Evolutionary conservation across 1,140 invertebrate genomes (phyloP).

Genomic region (Drosophila bipectinata): DNA sequence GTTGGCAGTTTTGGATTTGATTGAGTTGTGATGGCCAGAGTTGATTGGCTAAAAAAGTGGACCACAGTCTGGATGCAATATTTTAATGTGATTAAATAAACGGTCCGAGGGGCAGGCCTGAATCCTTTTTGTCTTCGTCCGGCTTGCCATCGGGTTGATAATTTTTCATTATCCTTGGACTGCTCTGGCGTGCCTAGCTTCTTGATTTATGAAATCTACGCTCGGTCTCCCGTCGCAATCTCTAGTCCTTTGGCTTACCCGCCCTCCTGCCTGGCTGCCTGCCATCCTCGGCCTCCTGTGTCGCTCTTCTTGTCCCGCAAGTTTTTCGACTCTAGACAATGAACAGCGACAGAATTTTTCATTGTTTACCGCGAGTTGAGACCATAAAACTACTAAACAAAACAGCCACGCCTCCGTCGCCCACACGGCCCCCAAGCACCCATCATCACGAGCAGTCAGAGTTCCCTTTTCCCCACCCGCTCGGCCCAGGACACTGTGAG

Average conservation of each 20-base stretch:
- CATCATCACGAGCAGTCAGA: constrained; percentile 32
- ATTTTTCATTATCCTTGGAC: constrained; percentile 1
- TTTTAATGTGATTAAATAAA: constrained; percentile 17
- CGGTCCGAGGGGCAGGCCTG: no score
- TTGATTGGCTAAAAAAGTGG: constrained; percentile 34
- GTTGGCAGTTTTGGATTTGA: constrained; percentile 38
- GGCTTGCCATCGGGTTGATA: neutral
- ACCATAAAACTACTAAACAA: constrained; percentile 80
- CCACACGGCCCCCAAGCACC: neutral
- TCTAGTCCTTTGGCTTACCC: neutral
- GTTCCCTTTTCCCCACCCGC: neutral
- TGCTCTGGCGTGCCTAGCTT: constrained; percentile 25
- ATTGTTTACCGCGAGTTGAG: constrained; percentile 76
- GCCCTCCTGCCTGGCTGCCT: neutral
- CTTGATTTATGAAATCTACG: constrained; percentile 66
- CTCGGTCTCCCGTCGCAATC: neutral
- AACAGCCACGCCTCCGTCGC: constrained; percentile 50
- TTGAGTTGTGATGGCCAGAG: constrained; percentile 24
- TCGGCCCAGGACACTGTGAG: neutral
- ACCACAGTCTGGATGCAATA: neutral
- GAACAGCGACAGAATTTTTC: constrained; percentile 64
- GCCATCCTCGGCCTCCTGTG: neutral
- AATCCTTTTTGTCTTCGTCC: constrained; percentile 19
- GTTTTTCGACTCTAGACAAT: constrained; percentile 72
- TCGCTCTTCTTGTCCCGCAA: constrained; percentile 13